A percentile compares a stretch with the other conserved stretches of the same genome.
Conservation (phyloP, 2,888 invertebrate species). For the Netelia inedita region DNA sequence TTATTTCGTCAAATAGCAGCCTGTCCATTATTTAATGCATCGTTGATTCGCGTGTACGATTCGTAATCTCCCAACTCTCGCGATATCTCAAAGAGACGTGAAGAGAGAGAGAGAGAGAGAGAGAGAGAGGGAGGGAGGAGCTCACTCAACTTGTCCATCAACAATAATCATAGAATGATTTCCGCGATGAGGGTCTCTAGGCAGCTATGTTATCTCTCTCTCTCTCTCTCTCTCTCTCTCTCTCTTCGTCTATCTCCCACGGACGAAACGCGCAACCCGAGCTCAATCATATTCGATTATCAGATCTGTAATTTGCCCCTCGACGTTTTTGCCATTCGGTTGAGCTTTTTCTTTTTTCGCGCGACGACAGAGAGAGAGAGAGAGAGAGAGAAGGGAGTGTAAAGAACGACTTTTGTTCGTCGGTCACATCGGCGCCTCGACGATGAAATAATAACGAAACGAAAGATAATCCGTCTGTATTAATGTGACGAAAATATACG, state of each 20-base stretch:
- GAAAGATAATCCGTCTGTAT: neutral
- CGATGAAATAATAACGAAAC: neutral
- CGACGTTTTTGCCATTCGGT: constrained; percentile 12
- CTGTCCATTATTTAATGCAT: constrained; percentile 37
- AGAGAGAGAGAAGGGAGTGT: neutral
- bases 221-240: neutral
- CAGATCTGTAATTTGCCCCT: constrained; percentile 44
- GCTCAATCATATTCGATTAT: constrained; percentile 53
- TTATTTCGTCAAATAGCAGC: neutral
- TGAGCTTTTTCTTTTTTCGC: neutral
- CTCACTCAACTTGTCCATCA: constrained; percentile 44
- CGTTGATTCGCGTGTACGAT: constrained; percentile 13
- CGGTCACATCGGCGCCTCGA: neutral
- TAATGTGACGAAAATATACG: neutral
- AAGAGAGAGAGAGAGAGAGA: constrained; percentile 21
- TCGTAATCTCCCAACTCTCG: neutral
- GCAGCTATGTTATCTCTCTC: neutral
- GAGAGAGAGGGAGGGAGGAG: constrained; percentile 19
- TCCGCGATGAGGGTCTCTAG: constrained; percentile 11
- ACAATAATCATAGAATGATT: constrained; percentile 43
- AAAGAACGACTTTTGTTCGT: neutral
- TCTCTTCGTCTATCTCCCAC: neutral
- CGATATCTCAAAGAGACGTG: neutral
- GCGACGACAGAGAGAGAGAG: neutral
- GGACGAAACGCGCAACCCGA: constrained; percentile 6